Percentiles rank a stretch among this genome's conserved stretches.
phyloP scores from a whole-genome alignment of 2,113 vertebrate species.

The Mesitornis unicolor region DNA sequence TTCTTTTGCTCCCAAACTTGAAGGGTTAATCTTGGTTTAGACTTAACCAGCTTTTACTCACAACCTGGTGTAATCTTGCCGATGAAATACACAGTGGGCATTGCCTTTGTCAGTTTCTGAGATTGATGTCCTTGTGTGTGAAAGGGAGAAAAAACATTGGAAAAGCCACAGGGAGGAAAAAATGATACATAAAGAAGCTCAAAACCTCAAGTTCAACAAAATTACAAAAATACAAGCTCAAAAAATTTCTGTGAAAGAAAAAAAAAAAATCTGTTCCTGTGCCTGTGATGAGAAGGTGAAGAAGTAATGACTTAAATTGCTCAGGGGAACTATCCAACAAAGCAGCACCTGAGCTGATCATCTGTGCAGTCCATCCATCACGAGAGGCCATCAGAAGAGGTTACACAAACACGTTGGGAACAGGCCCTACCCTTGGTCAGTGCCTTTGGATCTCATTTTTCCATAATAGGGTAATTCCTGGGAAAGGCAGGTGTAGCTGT shows the following conservation, averaged over 20 bases:
- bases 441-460: not conserved
- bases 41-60: not conserved
- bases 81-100: not conserved
- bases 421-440: not conserved
- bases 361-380: not conserved
- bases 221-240: too few species aligned
- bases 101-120: slow-evolving; percentile 2
- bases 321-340: not conserved
- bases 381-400: not conserved
- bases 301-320: slow-evolving; percentile 12
- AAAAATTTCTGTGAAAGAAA: not conserved
- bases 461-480: not conserved
- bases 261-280: not conserved
- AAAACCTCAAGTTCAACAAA: too few species aligned
- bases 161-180: not conserved
- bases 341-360: slow-evolving; percentile 19
- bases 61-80: not conserved
- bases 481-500: not conserved
- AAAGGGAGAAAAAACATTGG: not conserved
- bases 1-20: not conserved
- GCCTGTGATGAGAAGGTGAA: not conserved
- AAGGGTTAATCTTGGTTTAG: not conserved
- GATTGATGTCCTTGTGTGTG: not conserved
- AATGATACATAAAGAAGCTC: slow-evolving; percentile 20
- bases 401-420: not conserved